Conservation (phyloP, 1,140 invertebrate species). For the Planococcus citri region DNA sequence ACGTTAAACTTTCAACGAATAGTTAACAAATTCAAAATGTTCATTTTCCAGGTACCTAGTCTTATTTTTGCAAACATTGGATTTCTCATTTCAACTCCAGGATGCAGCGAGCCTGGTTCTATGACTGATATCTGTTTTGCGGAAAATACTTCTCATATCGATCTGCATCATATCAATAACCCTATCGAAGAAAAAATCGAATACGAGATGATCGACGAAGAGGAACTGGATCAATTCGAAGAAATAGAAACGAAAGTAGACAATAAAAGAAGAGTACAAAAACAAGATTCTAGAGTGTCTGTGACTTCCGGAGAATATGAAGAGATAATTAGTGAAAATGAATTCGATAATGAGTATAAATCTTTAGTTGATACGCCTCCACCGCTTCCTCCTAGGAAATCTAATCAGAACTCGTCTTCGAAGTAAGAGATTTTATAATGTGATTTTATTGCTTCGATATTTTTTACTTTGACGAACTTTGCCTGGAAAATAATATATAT, state of each 20-base stretch:
- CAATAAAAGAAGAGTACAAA: not conserved
- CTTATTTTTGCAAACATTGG: constrained; percentile 33
- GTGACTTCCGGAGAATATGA: not conserved
- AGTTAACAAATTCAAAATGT: no score
- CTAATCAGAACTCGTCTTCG: not conserved
- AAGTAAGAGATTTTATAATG: not conserved
- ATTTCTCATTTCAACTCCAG: constrained; percentile 34
- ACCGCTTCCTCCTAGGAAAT: constrained; percentile 21
- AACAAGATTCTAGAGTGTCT: not conserved
- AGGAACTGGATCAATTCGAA: constrained; percentile 8
- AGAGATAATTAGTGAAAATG: not conserved
- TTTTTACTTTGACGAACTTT: not conserved
- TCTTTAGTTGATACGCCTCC: constrained; percentile 9
- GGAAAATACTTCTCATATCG: constrained; percentile 37
- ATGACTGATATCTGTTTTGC: constrained; percentile 27
- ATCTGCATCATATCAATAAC: constrained; percentile 25
- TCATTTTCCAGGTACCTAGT: constrained; percentile 25
- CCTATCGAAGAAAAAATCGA: not conserved
- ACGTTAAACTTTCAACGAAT: no score
- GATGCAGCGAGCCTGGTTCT: constrained; percentile 33
- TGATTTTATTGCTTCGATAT: no score
- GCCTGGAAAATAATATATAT: no score
- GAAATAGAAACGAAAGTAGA: not conserved
- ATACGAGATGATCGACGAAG: not conserved
- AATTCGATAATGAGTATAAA: not conserved